Conservation (phyloP, 2,888 invertebrate genomes). For the Operophtera brumata region DNA sequence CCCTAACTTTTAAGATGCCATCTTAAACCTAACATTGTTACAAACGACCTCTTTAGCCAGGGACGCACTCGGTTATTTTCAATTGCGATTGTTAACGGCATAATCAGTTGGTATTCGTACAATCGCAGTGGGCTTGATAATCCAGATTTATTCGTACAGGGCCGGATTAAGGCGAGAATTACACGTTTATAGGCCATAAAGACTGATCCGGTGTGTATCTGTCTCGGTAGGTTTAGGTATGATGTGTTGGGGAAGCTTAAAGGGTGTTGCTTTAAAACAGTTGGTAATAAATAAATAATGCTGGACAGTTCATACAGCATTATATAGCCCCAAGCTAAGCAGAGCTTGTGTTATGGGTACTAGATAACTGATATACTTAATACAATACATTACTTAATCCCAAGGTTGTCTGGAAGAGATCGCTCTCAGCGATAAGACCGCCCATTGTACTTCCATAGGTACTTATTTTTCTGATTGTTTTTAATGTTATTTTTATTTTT, state of each 20-base stretch:
- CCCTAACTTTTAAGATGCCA: not conserved
- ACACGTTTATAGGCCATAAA: constrained; percentile 80
- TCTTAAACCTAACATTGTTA: constrained; percentile 15
- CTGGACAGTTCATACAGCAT: too few species aligned
- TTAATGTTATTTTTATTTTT: too few species aligned
- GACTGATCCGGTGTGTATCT: constrained; percentile 78
- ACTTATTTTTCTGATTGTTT: too few species aligned
- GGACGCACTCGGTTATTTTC: constrained; percentile 58
- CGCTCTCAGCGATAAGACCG: too few species aligned
- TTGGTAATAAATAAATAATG: too few species aligned
- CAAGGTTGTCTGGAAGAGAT: too few species aligned
- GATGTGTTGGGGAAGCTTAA: constrained; percentile 46
- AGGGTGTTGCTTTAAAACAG: constrained; percentile 37
- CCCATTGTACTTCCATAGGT: too few species aligned
- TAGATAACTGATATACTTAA: too few species aligned
- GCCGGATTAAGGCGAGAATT: constrained; percentile 80
- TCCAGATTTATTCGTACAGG: constrained; percentile 78
- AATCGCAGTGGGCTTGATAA: constrained; percentile 72
- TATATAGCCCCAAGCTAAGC: too few species aligned
- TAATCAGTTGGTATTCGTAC: constrained; percentile 73
- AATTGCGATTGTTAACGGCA: constrained; percentile 79
- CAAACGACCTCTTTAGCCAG: constrained; percentile 29
- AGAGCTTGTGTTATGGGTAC: too few species aligned
- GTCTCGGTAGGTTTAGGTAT: constrained; percentile 69
- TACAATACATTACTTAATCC: too few species aligned